These are phyloP conservation scores for Ammodytes dubius DNA, from an alignment of 2,113 vertebrate species.

Conservation along the genomic window DNA sequence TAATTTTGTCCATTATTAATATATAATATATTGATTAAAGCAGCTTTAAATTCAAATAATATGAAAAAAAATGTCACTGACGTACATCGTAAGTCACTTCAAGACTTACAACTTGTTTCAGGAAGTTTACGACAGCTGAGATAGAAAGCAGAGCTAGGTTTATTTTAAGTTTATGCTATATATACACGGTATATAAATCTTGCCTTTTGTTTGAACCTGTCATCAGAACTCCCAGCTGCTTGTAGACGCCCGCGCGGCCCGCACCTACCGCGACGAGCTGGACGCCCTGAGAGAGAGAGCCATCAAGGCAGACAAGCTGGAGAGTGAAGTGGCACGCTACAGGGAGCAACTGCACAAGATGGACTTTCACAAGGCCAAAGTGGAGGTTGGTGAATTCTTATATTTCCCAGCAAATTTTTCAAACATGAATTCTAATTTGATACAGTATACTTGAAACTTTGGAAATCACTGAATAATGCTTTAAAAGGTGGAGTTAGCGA, in stretches of 20 bases:
- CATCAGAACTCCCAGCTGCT: constrained; percentile 93
- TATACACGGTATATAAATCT: not conserved
- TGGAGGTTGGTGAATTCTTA: constrained; percentile 87
- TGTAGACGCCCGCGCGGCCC: constrained; percentile 92
- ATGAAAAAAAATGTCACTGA: not conserved
- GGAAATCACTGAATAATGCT: not conserved
- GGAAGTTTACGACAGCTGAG: not conserved
- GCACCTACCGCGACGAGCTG: constrained; percentile 96
- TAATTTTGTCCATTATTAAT: not conserved
- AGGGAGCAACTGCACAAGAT: constrained; percentile 97
- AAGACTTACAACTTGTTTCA: not conserved
- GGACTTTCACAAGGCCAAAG: constrained; percentile 96
- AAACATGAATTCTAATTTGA: not conserved
- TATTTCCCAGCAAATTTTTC: not conserved
- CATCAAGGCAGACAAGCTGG: constrained; percentile 95
- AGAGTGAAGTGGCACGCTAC: constrained; percentile 95
- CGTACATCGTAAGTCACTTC: not conserved
- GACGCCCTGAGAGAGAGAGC: constrained; percentile 95
- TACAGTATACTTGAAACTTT: not conserved
- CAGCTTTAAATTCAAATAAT: not conserved
- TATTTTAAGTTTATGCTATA: not conserved
- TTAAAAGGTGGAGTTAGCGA: no score
- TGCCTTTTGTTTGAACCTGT: not conserved
- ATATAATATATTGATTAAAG: not conserved
- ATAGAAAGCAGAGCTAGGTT: not conserved